Evolutionary conservation across 2,797 vertebrate species (phyloP).

Genomic region (Lophotriccus pileatus): DNA sequence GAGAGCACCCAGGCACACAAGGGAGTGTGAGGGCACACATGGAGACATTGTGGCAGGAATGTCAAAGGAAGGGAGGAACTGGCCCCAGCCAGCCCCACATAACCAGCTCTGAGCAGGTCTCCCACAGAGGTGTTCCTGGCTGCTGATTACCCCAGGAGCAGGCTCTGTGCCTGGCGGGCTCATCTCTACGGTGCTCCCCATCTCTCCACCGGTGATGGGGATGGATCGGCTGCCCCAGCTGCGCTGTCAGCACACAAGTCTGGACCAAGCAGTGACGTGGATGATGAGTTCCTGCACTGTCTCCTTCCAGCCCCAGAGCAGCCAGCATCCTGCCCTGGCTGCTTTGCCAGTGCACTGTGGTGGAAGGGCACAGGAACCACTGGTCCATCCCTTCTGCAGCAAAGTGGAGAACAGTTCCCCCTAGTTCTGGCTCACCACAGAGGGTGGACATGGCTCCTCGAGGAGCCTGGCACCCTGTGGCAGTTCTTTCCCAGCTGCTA

Average conservation of each 20-base stretch:
- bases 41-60: not conserved
- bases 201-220: not conserved
- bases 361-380: not conserved
- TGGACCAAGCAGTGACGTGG: not conserved
- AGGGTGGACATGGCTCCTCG: accelerated
- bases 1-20: not conserved
- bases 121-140: not conserved
- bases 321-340: not conserved
- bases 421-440: not conserved
- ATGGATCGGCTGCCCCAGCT: not conserved
- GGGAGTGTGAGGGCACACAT: not conserved
- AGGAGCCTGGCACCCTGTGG: not conserved
- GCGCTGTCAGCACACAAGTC: not conserved
- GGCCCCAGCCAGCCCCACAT: not conserved
- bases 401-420: not conserved
- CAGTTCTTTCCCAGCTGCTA: not conserved
- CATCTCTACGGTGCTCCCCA: not conserved
- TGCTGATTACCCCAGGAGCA: not conserved
- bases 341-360: accelerated
- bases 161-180: not conserved
- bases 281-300: not conserved
- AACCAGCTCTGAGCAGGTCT: not conserved
- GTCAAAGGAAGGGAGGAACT: not conserved
- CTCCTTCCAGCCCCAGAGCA: not conserved
- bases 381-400: not conserved